Evolutionary conservation across 2,888 invertebrate species (phyloP).

Genomic region (Atherix ibis): DNA sequence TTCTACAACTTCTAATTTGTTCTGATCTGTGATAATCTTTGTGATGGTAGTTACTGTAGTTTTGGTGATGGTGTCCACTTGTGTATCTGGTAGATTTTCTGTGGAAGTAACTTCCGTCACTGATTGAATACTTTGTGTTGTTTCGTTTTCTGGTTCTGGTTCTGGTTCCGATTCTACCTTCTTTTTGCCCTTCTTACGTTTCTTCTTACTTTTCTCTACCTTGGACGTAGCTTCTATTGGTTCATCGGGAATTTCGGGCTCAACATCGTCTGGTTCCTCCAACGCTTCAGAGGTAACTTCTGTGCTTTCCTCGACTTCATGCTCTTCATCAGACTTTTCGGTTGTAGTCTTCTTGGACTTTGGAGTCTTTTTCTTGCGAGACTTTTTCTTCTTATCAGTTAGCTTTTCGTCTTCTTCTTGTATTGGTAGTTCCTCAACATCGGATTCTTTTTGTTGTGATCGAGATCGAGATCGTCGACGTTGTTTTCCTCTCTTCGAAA

Average conservation of each 20-base stretch:
- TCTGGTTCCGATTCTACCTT: background rate
- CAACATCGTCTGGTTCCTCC: no score
- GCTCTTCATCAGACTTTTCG: no score
- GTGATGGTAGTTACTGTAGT: background rate
- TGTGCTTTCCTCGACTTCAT: no score
- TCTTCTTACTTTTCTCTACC: background rate
- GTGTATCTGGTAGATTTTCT: no score
- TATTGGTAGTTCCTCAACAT: constrained; percentile 12
- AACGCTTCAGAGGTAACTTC: no score
- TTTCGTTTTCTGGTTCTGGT: background rate
- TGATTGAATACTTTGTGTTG: background rate
- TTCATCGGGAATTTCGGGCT: background rate
- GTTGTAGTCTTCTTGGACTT: no score
- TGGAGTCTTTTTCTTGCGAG: background rate
- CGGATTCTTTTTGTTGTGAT: background rate
- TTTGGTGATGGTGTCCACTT: no score
- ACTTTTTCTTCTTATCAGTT: background rate
- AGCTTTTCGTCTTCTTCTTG: background rate
- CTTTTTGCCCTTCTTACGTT: background rate
- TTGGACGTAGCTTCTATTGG: background rate
- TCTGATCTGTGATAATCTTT: background rate
- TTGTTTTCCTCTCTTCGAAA: constrained; percentile 32
- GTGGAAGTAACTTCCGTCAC: no score
- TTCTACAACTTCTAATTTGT: background rate
- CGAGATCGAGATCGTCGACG: constrained; percentile 6